phyloP scores from a whole-genome alignment of 2,888 invertebrate genomes.

The Unio pictorum region DNA sequence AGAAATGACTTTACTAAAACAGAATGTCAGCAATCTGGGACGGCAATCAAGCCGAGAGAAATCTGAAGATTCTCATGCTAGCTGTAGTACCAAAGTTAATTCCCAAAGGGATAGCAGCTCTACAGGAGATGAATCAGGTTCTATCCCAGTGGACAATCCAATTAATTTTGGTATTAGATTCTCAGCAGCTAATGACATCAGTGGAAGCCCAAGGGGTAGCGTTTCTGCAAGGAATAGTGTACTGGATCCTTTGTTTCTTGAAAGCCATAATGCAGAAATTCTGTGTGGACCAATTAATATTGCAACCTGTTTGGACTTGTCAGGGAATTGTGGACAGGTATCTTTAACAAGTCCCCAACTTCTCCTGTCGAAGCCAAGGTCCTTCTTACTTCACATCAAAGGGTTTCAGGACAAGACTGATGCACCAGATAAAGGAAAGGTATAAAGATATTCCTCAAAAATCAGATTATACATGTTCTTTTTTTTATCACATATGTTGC shows the following conservation, averaged over 20 bases:
- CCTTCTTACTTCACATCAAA: slow-evolving; percentile 67
- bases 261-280: slow-evolving; percentile 91
- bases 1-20: slow-evolving; percentile 81
- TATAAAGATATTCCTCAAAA: slow-evolving; percentile 10
- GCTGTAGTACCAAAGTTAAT: background rate
- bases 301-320: slow-evolving; percentile 85
- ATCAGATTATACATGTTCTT: no score
- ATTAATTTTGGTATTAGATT: slow-evolving; percentile 40
- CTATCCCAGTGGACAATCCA: slow-evolving; percentile 37
- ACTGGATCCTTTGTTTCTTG: slow-evolving; percentile 80
- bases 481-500: no score
- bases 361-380: slow-evolving; percentile 65
- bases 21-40: slow-evolving; percentile 77
- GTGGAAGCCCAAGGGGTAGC: slow-evolving; percentile 9
- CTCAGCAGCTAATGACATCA: slow-evolving; percentile 5
- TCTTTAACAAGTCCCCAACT: slow-evolving; percentile 85
- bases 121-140: slow-evolving; percentile 14
- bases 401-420: slow-evolving; percentile 53
- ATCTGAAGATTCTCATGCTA: slow-evolving; percentile 1
- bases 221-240: slow-evolving; percentile 43
- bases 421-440: slow-evolving; percentile 39
- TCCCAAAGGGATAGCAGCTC: background rate
- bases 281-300: slow-evolving; percentile 90
- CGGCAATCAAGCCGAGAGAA: slow-evolving; percentile 67
- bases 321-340: slow-evolving; percentile 87